Percentiles rank a stretch among this genome's conserved stretches.
Conservation (phyloP, 2,797 vertebrate species). For the Acipenser ruthenus region DNA sequence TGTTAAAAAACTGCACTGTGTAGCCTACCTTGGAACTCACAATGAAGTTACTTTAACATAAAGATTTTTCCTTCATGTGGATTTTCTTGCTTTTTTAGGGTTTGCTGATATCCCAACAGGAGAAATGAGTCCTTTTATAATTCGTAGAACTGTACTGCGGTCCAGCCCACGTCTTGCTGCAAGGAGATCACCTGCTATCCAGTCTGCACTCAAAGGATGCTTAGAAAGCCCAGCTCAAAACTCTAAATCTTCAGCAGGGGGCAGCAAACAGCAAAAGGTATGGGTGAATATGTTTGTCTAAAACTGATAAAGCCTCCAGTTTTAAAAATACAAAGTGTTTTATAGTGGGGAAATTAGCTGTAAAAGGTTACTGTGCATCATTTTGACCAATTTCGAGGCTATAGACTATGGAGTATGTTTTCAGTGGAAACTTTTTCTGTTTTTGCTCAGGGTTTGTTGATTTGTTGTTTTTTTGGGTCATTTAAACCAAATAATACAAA, state of each 20-base stretch:
- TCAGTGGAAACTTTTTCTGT: no score
- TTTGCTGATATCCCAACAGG: constrained; percentile 72
- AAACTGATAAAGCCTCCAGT: not conserved
- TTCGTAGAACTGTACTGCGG: constrained; percentile 60
- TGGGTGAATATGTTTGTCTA: constrained; percentile 14
- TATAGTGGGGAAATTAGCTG: not conserved
- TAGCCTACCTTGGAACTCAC: no score
- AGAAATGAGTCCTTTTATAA: constrained; percentile 64
- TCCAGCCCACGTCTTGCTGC: constrained; percentile 52
- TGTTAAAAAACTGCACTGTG: no score
- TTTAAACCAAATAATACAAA: no score
- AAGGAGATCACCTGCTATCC: constrained; percentile 23
- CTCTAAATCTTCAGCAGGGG: constrained; percentile 47
- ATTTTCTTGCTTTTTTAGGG: constrained; percentile 40
- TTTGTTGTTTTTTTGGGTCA: no score
- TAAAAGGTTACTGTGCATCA: no score
- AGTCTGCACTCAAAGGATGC: constrained; percentile 9
- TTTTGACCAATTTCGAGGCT: no score
- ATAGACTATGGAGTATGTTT: no score
- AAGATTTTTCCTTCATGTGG: not conserved
- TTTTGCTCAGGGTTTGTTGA: no score
- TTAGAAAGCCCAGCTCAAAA: constrained; percentile 31
- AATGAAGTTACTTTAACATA: not conserved
- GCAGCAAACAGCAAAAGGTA: constrained; percentile 65
- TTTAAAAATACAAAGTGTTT: not conserved